phyloP scores from a whole-genome alignment of 2,113 vertebrate genomes.

The Hylia prasina region DNA sequence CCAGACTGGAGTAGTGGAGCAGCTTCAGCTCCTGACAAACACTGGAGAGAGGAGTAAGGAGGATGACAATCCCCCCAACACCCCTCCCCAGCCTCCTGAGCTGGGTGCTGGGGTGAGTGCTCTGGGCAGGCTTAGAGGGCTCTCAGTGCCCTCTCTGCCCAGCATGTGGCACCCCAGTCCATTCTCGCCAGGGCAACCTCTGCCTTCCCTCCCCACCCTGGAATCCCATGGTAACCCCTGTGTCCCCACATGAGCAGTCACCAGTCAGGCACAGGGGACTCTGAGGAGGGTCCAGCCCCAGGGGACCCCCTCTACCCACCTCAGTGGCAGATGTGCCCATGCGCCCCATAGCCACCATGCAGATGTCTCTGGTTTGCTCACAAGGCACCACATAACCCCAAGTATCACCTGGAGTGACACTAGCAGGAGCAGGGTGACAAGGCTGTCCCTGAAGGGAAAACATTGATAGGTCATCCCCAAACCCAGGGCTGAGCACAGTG shows the following conservation, averaged over 20 bases:
- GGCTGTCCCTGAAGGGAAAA: background rate
- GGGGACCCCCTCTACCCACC: too few species aligned
- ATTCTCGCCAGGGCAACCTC: background rate
- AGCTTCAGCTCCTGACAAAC: background rate
- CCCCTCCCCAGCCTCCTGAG: background rate
- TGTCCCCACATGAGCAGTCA: accelerated
- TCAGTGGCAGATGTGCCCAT: accelerated
- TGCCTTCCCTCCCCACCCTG: background rate
- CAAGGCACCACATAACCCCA: accelerated
- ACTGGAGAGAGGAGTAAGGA: background rate
- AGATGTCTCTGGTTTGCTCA: accelerated
- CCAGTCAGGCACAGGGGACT: background rate
- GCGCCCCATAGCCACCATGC: accelerated
- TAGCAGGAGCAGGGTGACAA: background rate
- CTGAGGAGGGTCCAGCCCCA: background rate
- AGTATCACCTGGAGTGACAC: background rate
- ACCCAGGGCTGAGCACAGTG: background rate
- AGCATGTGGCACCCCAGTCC: too few species aligned
- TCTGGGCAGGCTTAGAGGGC: accelerated
- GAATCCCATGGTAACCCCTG: accelerated
- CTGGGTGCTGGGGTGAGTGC: background rate
- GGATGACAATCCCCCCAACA: background rate
- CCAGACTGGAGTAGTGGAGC: background rate
- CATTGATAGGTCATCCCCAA: background rate
- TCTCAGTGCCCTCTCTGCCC: background rate